Base-by-base conservation (phyloP, 1,140 invertebrate genomes). In the Micrasema minimum region DNA sequence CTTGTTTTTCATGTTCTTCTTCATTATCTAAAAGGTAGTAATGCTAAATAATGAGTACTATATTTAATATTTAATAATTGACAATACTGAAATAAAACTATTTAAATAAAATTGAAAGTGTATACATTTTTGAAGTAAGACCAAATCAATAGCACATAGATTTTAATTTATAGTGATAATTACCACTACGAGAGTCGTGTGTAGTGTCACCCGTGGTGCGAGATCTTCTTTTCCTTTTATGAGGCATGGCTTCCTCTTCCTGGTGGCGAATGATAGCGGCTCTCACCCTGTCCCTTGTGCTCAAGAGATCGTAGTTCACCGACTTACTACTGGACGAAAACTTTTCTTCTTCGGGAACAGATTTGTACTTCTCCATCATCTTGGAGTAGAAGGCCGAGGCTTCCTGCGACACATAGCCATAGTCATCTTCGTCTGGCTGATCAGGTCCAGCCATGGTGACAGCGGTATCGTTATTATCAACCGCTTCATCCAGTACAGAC, bases 351-450 rank as follows among this genome's bases (percentile, higher is more conserved):
- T 89, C 87, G 37, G 90, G 90, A 71, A 90, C 81, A 77, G 85
- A 89, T 74, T 87, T 90, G 72, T 93, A 94, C 79, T 94, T 94
- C 66, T 91, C 89, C 85, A 95, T 92, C 80, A 96, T 89, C 79
- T 93, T 92, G 70, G 90, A 88, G 80, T 95, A 95, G 72, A 92
- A 87, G 26, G 90, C 90, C 61, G 91, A 88, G 0, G 93, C 92
- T 79, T 91, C 91, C 76, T 91, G 90, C 0, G 93, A 95, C 12
- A 91, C 92, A 78, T 95, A 96, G 4, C 94, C 84, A 79, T 96
- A 96, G 78, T 96, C 94, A 85, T 96, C 94, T 80, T 94, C 92
- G 77, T 95, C 93, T 0, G 92, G 92, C 77, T 94, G 92, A n/a
- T 87, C 87, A 4, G 88, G 88, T 16, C 89, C 90, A 76, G 88